Conservation (phyloP, 92 coral and sea anemone species). For the Paramuricea clavata region DNA sequence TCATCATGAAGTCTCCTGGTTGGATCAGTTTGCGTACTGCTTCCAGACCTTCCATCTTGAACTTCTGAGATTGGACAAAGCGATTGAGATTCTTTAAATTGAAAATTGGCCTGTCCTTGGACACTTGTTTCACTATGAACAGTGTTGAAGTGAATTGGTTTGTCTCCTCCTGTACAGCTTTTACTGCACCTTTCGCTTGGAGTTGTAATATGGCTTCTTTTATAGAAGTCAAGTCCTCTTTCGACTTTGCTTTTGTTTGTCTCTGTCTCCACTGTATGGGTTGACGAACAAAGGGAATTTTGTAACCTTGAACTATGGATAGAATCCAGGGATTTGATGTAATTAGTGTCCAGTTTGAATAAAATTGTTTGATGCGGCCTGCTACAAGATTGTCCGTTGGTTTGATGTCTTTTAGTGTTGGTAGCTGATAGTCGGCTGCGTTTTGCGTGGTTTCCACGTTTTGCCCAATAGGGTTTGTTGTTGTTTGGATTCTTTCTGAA, state of each 20-base stretch:
- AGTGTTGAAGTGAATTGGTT: constrained; percentile 41
- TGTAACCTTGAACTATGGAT: constrained; percentile 15
- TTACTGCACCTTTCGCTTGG: background rate
- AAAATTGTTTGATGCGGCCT: constrained; percentile 28
- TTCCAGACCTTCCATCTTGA: constrained; percentile 58
- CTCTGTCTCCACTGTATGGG: constrained; percentile 33
- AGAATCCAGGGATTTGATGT: constrained; percentile 36
- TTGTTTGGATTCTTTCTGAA: background rate
- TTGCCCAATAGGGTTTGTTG: constrained; percentile 19
- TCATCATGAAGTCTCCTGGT: constrained; percentile 34
- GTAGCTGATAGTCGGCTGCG: constrained; percentile 36
- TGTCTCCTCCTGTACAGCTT: background rate
- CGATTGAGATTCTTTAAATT: constrained; percentile 45
- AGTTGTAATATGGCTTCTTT: background rate
- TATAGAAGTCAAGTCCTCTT: constrained; percentile 3
- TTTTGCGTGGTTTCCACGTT: constrained; percentile 28
- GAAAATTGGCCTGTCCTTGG: constrained; percentile 41
- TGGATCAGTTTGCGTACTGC: constrained; percentile 32
- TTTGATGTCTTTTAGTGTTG: constrained; percentile 1
- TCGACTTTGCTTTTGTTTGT: constrained; percentile 34
- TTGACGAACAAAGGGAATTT: constrained; percentile 29
- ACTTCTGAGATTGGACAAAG: constrained; percentile 32
- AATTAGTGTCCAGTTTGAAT: constrained; percentile 21
- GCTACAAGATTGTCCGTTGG: constrained; percentile 13
- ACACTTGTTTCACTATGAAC: constrained; percentile 22